Conservation (phyloP, 2,888 invertebrate genomes). For the Cryptus armator region DNA sequence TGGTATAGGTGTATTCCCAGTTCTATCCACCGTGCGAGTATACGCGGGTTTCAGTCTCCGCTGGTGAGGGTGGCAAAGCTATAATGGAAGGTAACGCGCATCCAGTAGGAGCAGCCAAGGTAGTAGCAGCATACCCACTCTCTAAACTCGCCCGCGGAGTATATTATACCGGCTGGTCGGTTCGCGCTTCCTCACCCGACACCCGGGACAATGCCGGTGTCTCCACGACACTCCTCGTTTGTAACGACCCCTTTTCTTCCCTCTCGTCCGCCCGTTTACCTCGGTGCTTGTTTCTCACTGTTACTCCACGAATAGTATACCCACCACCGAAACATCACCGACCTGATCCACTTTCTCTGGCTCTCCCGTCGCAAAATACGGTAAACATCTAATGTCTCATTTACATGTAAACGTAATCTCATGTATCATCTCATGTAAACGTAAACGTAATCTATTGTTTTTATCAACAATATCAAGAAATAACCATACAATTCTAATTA, state of each 20-base stretch:
- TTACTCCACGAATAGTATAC: constrained; percentile 66
- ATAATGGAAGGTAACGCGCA: constrained; percentile 77
- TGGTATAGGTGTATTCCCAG: constrained; percentile 45
- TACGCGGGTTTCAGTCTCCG: constrained; percentile 39
- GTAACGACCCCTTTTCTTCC: constrained; percentile 67
- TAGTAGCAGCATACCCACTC: constrained; percentile 61
- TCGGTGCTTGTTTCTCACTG: constrained; percentile 59
- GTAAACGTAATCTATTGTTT: not conserved
- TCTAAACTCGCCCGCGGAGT: constrained; percentile 59
- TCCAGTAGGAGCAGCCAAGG: constrained; percentile 71
- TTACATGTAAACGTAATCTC: not conserved
- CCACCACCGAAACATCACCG: constrained; percentile 54
- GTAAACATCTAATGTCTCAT: constrained; percentile 19
- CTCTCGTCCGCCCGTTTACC: constrained; percentile 34
- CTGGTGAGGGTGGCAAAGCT: constrained; percentile 63
- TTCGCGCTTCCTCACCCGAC: constrained; percentile 64
- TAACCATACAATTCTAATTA: not conserved
- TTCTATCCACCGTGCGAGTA: constrained; percentile 48
- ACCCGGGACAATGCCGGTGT: constrained; percentile 74
- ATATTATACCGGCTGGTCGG: constrained; percentile 70
- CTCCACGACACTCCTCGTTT: constrained; percentile 77
- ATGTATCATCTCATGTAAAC: no score
- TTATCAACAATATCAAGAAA: not conserved
- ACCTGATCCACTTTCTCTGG: constrained; percentile 53
- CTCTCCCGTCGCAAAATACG: constrained; percentile 1